Evolutionary conservation across 92 coral and sea anemone species (phyloP).

Genomic region (Pocillopora meandrina): DNA sequence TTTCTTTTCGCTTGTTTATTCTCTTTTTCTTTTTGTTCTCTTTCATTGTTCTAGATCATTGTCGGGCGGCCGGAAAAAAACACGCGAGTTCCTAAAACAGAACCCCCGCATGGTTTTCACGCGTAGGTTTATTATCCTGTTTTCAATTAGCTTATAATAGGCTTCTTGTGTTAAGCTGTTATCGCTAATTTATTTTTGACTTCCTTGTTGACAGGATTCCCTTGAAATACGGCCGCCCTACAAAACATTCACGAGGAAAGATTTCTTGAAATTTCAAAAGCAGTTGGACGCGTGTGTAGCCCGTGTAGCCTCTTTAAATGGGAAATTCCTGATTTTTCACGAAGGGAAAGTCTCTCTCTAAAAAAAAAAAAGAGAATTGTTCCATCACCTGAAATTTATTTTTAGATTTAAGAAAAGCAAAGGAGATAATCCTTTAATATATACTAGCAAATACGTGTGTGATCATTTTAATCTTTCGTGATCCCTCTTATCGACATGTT

Average conservation of each 20-base stretch:
- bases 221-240: not conserved
- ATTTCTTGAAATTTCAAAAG: not conserved
- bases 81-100: not conserved
- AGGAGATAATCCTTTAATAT: too few relatives aligned
- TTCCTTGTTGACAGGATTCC: not conserved
- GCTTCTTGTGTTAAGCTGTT: not conserved
- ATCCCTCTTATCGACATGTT: not conserved
- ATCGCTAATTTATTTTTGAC: not conserved
- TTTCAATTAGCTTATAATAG: constrained; percentile 21
- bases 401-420: not conserved
- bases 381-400: too few relatives aligned
- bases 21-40: too few relatives aligned
- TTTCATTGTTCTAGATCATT: not conserved
- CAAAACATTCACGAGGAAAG: constrained; percentile 7
- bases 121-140: not conserved
- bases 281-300: not conserved
- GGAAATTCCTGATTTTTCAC: constrained; percentile 20
- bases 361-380: too few relatives aligned
- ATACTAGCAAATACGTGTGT: not conserved
- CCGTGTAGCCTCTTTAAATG: not conserved
- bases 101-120: constrained; percentile 14
- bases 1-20: too few relatives aligned
- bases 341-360: not conserved
- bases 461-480: not conserved
- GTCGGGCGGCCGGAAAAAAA: not conserved